Conservation (phyloP, 2,113 vertebrate genomes). For the Heterotis niloticus region DNA sequence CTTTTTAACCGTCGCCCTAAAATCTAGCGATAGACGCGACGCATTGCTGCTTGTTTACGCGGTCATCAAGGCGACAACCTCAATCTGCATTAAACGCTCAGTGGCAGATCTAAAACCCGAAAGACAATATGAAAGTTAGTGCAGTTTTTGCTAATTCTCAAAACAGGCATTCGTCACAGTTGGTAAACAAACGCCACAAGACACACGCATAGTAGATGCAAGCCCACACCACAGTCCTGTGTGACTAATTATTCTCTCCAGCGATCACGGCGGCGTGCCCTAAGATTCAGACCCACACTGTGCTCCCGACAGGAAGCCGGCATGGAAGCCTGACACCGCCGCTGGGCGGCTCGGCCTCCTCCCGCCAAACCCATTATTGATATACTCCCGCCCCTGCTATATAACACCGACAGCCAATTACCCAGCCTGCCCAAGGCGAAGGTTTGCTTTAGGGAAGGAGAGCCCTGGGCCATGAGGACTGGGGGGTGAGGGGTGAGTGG, state of each 20-base stretch:
- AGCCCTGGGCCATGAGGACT: too few species aligned
- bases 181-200: too few species aligned
- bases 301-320: slow-evolving; percentile 54
- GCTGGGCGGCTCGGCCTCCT: slow-evolving; percentile 56
- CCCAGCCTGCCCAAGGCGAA: slow-evolving; percentile 70
- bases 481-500: slow-evolving; percentile 3
- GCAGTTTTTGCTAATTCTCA: too few species aligned
- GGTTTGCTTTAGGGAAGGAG: slow-evolving; percentile 67
- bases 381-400: slow-evolving; percentile 71
- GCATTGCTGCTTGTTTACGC: background rate
- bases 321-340: slow-evolving; percentile 57
- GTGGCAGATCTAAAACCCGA: background rate
- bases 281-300: slow-evolving; percentile 58
- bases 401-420: slow-evolving; percentile 77
- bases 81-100: background rate
- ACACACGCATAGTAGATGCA: background rate
- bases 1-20: too few species aligned
- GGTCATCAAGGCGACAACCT: background rate
- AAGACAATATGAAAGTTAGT: background rate
- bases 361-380: slow-evolving; percentile 63
- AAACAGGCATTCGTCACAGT: too few species aligned
- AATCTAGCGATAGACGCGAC: too few species aligned
- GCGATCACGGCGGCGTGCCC: slow-evolving; percentile 51
- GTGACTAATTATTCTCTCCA: slow-evolving; percentile 68
- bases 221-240: slow-evolving; percentile 49